Percentiles rank a stretch among this genome's conserved stretches.
Conservation (phyloP, 2,113 vertebrate species). For the Anguilla japonica region DNA sequence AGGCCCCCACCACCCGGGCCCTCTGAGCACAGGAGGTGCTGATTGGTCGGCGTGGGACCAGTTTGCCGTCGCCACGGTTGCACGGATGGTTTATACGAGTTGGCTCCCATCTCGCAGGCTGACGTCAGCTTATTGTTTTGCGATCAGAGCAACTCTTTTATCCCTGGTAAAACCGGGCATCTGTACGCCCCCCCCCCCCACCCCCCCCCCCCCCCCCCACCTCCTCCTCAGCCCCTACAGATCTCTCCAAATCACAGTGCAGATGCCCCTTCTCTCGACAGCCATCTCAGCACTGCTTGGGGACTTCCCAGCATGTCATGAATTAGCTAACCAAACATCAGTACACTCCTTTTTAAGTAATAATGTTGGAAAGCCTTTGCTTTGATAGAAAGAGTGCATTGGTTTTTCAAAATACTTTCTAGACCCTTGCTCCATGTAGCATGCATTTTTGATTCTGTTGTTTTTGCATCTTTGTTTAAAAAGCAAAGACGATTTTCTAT, state of each 20-base stretch:
- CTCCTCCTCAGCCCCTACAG: conserved; percentile 9
- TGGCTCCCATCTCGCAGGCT: conserved; percentile 8
- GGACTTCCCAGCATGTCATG: background rate
- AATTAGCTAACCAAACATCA: background rate
- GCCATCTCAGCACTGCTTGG: background rate
- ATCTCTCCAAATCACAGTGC: background rate
- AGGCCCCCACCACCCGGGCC: background rate
- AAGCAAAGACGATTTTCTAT: no score
- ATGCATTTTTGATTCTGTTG: no score
- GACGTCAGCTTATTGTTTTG: conserved; percentile 45
- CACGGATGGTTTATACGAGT: background rate
- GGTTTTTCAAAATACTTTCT: no score
- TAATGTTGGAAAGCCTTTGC: no score
- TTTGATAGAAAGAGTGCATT: no score
- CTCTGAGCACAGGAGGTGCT: conserved; percentile 14
- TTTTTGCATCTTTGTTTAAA: no score
- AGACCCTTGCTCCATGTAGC: no score
- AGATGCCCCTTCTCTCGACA: background rate
- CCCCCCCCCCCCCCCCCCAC: conserved; percentile 16
- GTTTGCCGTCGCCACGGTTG: background rate
- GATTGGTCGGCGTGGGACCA: conserved; percentile 21
- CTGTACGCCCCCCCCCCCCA: conserved; percentile 31
- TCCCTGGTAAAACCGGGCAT: conserved; percentile 21
- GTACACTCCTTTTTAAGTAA: background rate
- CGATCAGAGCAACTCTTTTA: conserved; percentile 46